Evolutionary conservation across 2,888 invertebrate genomes (phyloP).

Genomic region (Zygaena filipendulae): DNA sequence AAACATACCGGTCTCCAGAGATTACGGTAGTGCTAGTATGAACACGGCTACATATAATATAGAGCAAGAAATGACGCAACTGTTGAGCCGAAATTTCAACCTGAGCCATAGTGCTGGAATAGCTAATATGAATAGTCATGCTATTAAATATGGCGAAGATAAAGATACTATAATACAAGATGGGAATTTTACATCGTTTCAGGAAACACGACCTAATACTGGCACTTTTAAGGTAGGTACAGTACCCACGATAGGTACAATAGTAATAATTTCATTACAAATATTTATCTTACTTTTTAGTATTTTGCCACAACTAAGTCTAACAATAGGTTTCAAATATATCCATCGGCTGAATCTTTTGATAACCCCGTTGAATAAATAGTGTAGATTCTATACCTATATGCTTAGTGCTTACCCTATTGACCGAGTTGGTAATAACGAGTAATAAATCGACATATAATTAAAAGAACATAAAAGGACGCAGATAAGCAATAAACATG

Average conservation of each 20-base stretch:
- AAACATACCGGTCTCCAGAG: conserved; percentile 36
- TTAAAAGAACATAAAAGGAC: neutral
- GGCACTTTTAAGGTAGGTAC: conserved; percentile 31
- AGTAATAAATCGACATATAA: neutral
- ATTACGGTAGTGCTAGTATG: conserved; percentile 32
- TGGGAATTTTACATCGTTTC: conserved; percentile 15
- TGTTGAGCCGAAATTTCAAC: conserved; percentile 38
- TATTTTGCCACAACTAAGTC: too few species aligned
- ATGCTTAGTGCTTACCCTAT: neutral
- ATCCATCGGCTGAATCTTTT: too few species aligned
- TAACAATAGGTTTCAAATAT: too few species aligned
- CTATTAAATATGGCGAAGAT: too few species aligned
- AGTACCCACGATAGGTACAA: too few species aligned
- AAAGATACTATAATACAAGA: conserved; percentile 7
- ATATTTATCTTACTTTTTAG: too few species aligned
- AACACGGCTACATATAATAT: conserved; percentile 38
- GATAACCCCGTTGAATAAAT: too few species aligned
- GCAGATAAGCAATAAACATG: too few species aligned
- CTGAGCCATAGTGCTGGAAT: conserved; percentile 28
- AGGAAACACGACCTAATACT: conserved; percentile 22
- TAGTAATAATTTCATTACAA: too few species aligned
- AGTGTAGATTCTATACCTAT: too few species aligned
- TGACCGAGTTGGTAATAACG: neutral
- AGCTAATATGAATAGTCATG: too few species aligned
- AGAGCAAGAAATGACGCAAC: conserved; percentile 47